Evolutionary conservation across 2,797 vertebrate species (phyloP).

Genomic region (Ciconia nigra): DNA sequence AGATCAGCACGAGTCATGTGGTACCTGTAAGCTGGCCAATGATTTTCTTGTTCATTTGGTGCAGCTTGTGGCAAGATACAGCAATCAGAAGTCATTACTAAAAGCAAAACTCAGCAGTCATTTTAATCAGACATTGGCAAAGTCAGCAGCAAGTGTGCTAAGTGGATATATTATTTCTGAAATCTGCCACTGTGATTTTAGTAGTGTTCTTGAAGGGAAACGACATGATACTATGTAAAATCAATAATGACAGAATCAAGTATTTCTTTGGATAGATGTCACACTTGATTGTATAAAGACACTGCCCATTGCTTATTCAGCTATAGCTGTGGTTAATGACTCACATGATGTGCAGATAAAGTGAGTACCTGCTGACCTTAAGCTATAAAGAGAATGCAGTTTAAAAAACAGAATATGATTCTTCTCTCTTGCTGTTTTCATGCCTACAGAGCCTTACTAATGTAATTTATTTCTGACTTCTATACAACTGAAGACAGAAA

Average conservation of each 20-base stretch:
- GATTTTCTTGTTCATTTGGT: neutral
- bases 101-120: slow-evolving; percentile 16
- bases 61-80: slow-evolving; percentile 1
- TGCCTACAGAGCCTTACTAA: neutral
- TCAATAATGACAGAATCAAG: slow-evolving; percentile 10
- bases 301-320: neutral
- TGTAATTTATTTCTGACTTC: neutral
- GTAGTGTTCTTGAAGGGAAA: slow-evolving; percentile 27
- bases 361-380: neutral
- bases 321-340: neutral
- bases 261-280: neutral
- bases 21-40: neutral
- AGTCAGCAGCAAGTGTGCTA: slow-evolving; percentile 9
- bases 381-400: neutral
- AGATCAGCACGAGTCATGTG: neutral
- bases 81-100: slow-evolving; percentile 45
- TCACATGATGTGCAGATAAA: neutral
- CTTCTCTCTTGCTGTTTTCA: neutral
- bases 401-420: neutral
- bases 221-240: neutral
- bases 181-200: slow-evolving; percentile 3
- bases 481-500: neutral
- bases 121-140: slow-evolving; percentile 46
- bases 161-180: slow-evolving; percentile 17
- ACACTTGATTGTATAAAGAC: neutral